Conservation (phyloP, 1,140 invertebrate species). For the Trachymyrmex cornetzi region DNA sequence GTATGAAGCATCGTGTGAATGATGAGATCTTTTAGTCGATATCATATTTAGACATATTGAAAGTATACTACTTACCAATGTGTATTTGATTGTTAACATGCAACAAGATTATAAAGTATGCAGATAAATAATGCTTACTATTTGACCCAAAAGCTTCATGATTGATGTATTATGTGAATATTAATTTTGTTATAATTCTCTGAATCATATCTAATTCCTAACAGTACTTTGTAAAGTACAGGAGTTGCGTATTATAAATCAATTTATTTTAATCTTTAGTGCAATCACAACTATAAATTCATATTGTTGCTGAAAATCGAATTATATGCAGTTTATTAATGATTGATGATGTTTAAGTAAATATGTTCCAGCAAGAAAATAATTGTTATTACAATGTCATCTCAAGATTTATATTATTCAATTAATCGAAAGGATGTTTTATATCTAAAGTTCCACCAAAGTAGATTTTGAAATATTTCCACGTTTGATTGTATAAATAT, state of each 20-base stretch:
- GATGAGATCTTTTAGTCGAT: slow-evolving; percentile 57
- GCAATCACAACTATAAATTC: slow-evolving; percentile 57
- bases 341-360: slow-evolving; percentile 54
- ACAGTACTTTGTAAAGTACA: slow-evolving; percentile 65
- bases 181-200: slow-evolving; percentile 49
- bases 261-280: slow-evolving; percentile 47
- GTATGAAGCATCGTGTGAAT: slow-evolving; percentile 70
- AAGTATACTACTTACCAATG: slow-evolving; percentile 42
- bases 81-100: slow-evolving; percentile 61
- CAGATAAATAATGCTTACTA: slow-evolving; percentile 36
- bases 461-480: slow-evolving; percentile 71
- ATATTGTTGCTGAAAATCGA: slow-evolving; percentile 44
- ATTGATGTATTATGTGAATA: slow-evolving; percentile 72
- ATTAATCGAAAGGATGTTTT: slow-evolving; percentile 50
- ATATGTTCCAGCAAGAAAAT: slow-evolving; percentile 78
- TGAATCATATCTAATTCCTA: slow-evolving; percentile 68
- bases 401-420: slow-evolving; percentile 59
- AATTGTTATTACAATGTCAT: slow-evolving; percentile 77
- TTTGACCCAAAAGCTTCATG: slow-evolving; percentile 67
- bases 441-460: slow-evolving; percentile 71
- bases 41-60: slow-evolving; percentile 62
- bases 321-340: slow-evolving; percentile 54
- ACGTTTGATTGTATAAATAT: slow-evolving; percentile 69
- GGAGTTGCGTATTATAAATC: slow-evolving; percentile 67
- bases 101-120: slow-evolving; percentile 23